These are phyloP conservation scores for Steinernema hermaphroditum DNA, from an alignment of 2,888 invertebrate genomes.

Conservation along the genomic window DNA sequence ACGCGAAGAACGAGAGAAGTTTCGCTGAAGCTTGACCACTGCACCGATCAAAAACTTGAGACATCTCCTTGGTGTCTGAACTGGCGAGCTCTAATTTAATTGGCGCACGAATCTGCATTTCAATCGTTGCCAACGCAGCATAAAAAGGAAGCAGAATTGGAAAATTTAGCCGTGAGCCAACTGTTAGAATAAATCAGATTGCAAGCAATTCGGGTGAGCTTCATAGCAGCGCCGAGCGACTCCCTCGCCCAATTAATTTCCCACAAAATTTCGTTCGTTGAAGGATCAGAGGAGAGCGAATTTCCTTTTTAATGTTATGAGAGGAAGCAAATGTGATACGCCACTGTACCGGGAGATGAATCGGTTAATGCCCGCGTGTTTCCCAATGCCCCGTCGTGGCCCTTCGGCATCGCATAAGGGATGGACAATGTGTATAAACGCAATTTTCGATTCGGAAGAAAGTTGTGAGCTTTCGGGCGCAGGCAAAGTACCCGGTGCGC, in stretches of 20 bases:
- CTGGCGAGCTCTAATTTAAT: too few species aligned
- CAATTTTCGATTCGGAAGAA: slow-evolving; percentile 27
- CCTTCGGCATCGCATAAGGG: neutral
- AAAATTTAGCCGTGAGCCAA: neutral
- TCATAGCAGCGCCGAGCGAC: neutral
- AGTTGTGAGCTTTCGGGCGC: slow-evolving; percentile 25
- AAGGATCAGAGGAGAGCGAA: too few species aligned
- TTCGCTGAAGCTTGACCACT: too few species aligned
- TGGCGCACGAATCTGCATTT: too few species aligned
- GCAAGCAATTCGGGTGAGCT: neutral
- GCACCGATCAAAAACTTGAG: too few species aligned
- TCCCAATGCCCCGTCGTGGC: neutral
- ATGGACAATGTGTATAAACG: slow-evolving; percentile 6
- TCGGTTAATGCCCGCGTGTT: too few species aligned
- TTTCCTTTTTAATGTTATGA: too few species aligned
- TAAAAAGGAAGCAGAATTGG: neutral
- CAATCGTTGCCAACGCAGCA: neutral
- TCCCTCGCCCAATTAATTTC: slow-evolving; percentile 11
- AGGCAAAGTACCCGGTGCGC: slow-evolving; percentile 24
- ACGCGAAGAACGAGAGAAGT: too few species aligned
- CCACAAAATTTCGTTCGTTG: neutral
- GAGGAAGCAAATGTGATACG: too few species aligned
- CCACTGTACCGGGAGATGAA: too few species aligned
- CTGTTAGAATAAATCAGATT: slow-evolving; percentile 20
- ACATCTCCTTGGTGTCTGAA: too few species aligned